phyloP scores from a whole-genome alignment of 2,888 invertebrate genomes.

The Lypha dubia region DNA sequence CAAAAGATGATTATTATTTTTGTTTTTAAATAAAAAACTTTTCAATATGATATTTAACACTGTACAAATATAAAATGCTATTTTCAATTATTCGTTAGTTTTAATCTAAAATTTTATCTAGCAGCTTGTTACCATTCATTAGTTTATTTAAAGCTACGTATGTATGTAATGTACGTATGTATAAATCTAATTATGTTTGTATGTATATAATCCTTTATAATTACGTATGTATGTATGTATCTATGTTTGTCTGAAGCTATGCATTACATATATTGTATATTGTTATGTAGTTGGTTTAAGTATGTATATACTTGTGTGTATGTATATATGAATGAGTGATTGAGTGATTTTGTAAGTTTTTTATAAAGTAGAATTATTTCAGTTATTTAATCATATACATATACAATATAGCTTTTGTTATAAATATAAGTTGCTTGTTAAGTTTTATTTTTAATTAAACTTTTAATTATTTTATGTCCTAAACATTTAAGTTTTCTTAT shows the following conservation, averaged over 20 bases:
- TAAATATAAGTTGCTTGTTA: slow-evolving; percentile 42
- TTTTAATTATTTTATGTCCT: slow-evolving; percentile 48
- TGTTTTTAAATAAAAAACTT: slow-evolving; percentile 11
- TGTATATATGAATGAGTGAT: slow-evolving; percentile 16
- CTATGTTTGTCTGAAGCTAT: slow-evolving; percentile 22
- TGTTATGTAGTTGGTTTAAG: no score
- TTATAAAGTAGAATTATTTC: slow-evolving; percentile 2
- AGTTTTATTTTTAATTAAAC: slow-evolving; percentile 27
- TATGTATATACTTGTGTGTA: slow-evolving; percentile 35
- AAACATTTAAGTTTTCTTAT: slow-evolving; percentile 41
- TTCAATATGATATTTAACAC: slow-evolving; percentile 39
- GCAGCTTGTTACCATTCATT: slow-evolving; percentile 4
- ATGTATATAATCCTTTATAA: not conserved
- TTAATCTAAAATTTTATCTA: slow-evolving; percentile 15
- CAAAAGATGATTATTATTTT: not conserved
- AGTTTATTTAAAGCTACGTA: not conserved
- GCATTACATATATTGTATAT: no score
- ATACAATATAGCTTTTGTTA: slow-evolving; percentile 51
- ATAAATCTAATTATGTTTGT: slow-evolving; percentile 33
- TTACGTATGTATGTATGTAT: slow-evolving; percentile 14
- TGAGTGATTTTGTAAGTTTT: not conserved
- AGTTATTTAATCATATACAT: slow-evolving; percentile 45
- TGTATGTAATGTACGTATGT: slow-evolving; percentile 18
- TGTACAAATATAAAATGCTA: slow-evolving; percentile 67
- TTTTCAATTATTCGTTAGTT: slow-evolving; percentile 22